Evolutionary conservation across 2,797 vertebrate species (phyloP).

Genomic region (Gambusia yucatana): DNA sequence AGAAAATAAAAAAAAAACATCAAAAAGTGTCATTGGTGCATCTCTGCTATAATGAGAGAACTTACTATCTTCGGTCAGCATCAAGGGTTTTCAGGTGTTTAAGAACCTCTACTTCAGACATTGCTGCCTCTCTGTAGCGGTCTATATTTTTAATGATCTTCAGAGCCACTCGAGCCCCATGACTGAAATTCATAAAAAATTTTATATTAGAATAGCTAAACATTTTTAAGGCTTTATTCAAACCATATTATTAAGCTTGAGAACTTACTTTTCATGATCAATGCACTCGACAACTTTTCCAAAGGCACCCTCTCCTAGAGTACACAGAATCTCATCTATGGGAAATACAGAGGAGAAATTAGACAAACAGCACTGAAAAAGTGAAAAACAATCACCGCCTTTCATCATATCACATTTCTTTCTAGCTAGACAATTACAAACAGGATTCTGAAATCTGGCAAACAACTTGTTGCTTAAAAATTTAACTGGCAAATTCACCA

Average conservation of each 20-base stretch:
- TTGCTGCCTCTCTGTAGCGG: constrained; percentile 94
- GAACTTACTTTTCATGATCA: constrained; percentile 92
- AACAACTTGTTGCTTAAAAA: constrained; percentile 53
- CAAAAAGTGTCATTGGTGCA: not conserved
- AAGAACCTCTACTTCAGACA: constrained; percentile 94
- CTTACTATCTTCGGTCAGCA: constrained; percentile 85
- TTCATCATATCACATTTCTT: constrained; percentile 15
- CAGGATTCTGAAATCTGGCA: constrained; percentile 57
- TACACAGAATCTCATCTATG: constrained; percentile 96
- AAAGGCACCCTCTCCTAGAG: constrained; percentile 98
- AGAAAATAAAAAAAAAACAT: no score
- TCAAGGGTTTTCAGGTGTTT: constrained; percentile 91
- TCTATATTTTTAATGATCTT: constrained; percentile 99
- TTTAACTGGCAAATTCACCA: constrained; percentile 61
- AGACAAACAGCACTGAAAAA: constrained; percentile 49
- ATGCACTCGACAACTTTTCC: constrained; percentile 97
- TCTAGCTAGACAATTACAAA: constrained; percentile 42
- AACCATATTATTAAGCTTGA: not conserved
- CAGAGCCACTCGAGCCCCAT: constrained; percentile 89
- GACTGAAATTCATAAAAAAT: constrained; percentile 75
- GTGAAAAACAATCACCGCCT: constrained; percentile 40
- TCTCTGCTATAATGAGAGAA: not conserved
- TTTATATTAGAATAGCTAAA: not conserved
- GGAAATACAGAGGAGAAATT: constrained; percentile 69
- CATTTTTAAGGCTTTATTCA: not conserved